Conservation (phyloP, 1,140 invertebrate species). For the Thaumatotibia leucotreta region DNA sequence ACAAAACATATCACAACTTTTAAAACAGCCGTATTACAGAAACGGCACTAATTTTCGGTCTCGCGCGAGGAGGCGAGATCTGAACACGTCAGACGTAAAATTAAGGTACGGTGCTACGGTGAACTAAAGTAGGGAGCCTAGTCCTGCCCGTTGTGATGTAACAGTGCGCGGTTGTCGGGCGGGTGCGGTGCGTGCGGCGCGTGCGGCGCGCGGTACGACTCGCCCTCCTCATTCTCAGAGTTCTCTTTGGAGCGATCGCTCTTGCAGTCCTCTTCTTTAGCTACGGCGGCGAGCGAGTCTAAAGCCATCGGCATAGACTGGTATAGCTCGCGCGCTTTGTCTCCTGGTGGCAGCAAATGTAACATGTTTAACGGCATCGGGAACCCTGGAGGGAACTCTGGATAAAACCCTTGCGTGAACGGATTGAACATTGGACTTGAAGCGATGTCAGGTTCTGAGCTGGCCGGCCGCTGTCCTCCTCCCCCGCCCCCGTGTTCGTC, state of each 20-base stretch:
- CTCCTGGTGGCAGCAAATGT: slow-evolving; percentile 85
- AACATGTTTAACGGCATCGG: slow-evolving; percentile 90
- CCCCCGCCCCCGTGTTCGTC: slow-evolving; percentile 60
- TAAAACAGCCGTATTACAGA: not conserved
- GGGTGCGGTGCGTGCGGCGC: slow-evolving; percentile 74
- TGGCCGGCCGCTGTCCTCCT: slow-evolving; percentile 77
- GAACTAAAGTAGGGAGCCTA: slow-evolving; percentile 39
- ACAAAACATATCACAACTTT: slow-evolving; percentile 8
- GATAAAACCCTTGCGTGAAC: slow-evolving; percentile 86
- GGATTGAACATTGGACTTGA: slow-evolving; percentile 82
- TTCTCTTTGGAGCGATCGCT: slow-evolving; percentile 81
- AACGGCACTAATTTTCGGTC: not conserved
- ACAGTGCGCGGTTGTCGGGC: slow-evolving; percentile 76
- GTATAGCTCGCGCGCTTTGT: slow-evolving; percentile 81
- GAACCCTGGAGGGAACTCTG: slow-evolving; percentile 86
- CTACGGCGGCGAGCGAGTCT: slow-evolving; percentile 68
- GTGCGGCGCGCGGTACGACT: slow-evolving; percentile 72
- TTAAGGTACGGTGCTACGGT: slow-evolving; percentile 25
- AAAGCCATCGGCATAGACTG: slow-evolving; percentile 73
- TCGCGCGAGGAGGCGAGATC: not conserved
- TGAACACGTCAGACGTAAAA: slow-evolving; percentile 5
- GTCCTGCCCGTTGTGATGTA: slow-evolving; percentile 83
- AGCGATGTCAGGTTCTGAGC: slow-evolving; percentile 79
- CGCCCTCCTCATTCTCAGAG: slow-evolving; percentile 79
- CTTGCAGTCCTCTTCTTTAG: slow-evolving; percentile 81